Percentiles rank a stretch among this genome's conserved stretches.
Conservation (phyloP, 2,797 vertebrate genomes). For the Anniella stebbinsi region DNA sequence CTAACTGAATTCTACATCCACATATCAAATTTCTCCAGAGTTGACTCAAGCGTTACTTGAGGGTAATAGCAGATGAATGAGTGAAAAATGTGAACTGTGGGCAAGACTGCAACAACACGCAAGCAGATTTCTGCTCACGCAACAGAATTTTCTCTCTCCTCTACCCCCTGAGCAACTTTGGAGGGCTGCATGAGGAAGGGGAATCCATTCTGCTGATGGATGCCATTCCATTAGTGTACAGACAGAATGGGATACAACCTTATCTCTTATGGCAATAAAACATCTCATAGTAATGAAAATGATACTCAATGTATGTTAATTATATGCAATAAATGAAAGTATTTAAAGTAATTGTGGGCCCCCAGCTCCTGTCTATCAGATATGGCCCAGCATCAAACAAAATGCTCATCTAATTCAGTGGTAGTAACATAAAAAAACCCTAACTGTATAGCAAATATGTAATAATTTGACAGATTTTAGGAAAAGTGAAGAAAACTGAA, state of each 20-base stretch:
- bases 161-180: no score
- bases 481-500: conserved; percentile 28
- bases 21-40: neutral
- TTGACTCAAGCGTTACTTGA: neutral
- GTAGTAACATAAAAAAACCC: neutral
- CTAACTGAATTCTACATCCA: neutral
- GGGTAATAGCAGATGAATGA: neutral
- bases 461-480: rapidly evolving
- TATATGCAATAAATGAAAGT: neutral
- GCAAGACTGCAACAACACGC: neutral
- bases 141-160: neutral
- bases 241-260: neutral
- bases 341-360: neutral
- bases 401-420: neutral
- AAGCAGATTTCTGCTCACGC: neutral
- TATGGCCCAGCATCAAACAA: neutral
- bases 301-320: neutral
- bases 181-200: neutral
- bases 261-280: neutral
- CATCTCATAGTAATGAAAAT: neutral
- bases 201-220: neutral
- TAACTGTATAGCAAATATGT: neutral
- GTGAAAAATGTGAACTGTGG: neutral
- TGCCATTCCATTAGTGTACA: neutral
- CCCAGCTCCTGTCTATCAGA: neutral